Conservation (phyloP, 2,888 invertebrate species). For the Coelogynopora nodosa region DNA sequence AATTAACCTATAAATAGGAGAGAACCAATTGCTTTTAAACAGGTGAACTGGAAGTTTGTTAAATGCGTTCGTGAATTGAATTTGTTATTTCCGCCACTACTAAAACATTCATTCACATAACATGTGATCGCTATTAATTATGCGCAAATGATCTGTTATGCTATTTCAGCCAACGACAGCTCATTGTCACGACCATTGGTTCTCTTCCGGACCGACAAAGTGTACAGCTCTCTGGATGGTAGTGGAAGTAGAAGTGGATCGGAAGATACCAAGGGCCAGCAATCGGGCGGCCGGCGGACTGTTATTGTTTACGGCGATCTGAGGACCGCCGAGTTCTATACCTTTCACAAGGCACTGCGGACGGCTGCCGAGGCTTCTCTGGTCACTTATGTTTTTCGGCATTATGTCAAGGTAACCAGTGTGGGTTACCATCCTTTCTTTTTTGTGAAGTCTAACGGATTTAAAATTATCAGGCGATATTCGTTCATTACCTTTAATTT, state of each 20-base stretch:
- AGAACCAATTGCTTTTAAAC: too few species aligned
- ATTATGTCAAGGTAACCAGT: constrained; percentile 73
- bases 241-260: background rate
- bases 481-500: constrained; percentile 25
- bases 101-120: too few species aligned
- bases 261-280: background rate
- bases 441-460: background rate
- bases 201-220: constrained; percentile 43
- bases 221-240: background rate
- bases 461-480: too few species aligned
- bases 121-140: too few species aligned
- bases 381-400: constrained; percentile 81
- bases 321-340: background rate
- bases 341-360: constrained; percentile 69
- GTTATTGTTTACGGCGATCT: constrained; percentile 45
- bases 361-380: constrained; percentile 69
- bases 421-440: constrained; percentile 48
- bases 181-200: background rate
- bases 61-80: too few species aligned
- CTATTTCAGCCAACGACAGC: too few species aligned
- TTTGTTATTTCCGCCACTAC: too few species aligned
- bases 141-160: too few species aligned
- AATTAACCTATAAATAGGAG: too few species aligned
- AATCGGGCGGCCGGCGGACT: background rate
- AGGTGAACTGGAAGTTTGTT: too few species aligned